phyloP scores from a whole-genome alignment of 2,797 vertebrate species.

The Chromobotia macracanthus region DNA sequence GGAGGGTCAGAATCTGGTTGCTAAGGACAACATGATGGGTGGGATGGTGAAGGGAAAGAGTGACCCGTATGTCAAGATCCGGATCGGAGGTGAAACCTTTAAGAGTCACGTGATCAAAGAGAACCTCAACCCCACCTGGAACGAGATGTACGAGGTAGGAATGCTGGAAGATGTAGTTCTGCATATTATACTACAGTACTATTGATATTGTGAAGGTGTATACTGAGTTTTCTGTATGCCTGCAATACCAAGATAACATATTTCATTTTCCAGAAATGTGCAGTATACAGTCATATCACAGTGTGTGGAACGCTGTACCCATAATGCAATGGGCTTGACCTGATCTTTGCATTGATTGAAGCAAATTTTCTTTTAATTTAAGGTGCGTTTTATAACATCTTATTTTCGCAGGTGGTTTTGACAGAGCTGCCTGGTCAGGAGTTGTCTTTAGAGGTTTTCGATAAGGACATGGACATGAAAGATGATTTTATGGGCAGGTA shows the following conservation, averaged over 20 bases:
- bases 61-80: conserved; percentile 91
- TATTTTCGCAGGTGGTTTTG: conserved; percentile 80
- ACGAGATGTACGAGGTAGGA: conserved; percentile 93
- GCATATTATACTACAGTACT: no score
- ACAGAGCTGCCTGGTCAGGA: conserved; percentile 88
- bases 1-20: conserved; percentile 87
- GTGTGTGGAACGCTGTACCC: no score
- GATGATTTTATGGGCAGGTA: conserved; percentile 94
- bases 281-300: no score
- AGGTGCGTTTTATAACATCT: background rate
- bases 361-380: background rate
- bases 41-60: conserved; percentile 93
- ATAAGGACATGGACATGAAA: conserved; percentile 91
- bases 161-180: background rate
- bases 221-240: no score
- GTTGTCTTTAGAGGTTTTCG: conserved; percentile 83
- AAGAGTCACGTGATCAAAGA: conserved; percentile 90
- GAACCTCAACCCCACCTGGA: conserved; percentile 92
- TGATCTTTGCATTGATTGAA: no score
- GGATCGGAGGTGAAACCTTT: conserved; percentile 77
- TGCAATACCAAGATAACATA: no score
- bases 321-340: no score
- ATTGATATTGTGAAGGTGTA: no score
- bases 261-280: no score
- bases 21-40: conserved; percentile 89